Percentiles rank a stretch among this genome's conserved stretches.
phyloP scores from a whole-genome alignment of 2,888 invertebrate genomes.

The Dasysyrphus tricinctus region DNA sequence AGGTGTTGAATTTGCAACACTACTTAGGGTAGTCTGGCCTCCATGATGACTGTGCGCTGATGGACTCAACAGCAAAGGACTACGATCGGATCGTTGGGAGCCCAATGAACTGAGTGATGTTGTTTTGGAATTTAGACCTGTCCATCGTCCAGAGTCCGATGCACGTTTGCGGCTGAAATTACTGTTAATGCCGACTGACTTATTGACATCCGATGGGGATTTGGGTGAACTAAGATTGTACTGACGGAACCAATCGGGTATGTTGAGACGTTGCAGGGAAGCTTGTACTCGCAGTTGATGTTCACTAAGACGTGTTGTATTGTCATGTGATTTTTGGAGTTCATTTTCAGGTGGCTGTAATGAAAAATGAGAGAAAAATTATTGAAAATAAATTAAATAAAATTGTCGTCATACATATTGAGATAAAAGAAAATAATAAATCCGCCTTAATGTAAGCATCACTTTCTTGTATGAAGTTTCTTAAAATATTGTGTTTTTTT shows the following conservation, averaged over 20 bases:
- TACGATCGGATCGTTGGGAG: constrained; percentile 83
- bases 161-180: constrained; percentile 92
- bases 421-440: neutral
- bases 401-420: neutral
- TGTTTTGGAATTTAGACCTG: constrained; percentile 92
- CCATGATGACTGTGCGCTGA: constrained; percentile 84
- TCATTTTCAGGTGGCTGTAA: constrained; percentile 96
- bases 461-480: neutral
- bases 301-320: constrained; percentile 91
- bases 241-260: constrained; percentile 95
- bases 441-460: neutral
- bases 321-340: constrained; percentile 88
- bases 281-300: constrained; percentile 97
- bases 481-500: neutral
- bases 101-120: constrained; percentile 92
- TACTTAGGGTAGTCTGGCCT: constrained; percentile 79
- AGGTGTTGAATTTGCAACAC: constrained; percentile 52
- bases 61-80: constrained; percentile 83
- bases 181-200: constrained; percentile 85
- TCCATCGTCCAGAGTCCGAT: constrained; percentile 87
- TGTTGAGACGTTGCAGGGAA: constrained; percentile 95
- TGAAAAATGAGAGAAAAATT: constrained; percentile 6
- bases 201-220: constrained; percentile 79
- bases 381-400: neutral
- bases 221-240: constrained; percentile 81